Conservation (phyloP, 1,140 invertebrate genomes). For the Triops longicaudatus region DNA sequence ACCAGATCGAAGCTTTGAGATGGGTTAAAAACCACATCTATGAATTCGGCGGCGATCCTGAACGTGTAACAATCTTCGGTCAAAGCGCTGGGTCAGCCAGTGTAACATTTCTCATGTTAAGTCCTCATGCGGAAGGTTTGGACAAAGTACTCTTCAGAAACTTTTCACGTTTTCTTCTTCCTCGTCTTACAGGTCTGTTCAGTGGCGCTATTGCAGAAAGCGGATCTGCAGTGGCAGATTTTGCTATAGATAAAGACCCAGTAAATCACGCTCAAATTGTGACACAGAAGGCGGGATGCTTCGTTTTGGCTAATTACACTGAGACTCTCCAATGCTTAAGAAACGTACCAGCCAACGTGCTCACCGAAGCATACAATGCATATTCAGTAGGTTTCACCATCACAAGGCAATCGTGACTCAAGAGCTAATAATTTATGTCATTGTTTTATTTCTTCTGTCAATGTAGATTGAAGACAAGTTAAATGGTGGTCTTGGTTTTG, state of each 20-base stretch:
- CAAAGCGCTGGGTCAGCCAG: constrained; percentile 33
- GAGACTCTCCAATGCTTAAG: constrained; percentile 38
- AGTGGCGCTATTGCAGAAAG: constrained; percentile 35
- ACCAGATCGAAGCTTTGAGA: constrained; percentile 47
- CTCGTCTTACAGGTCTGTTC: constrained; percentile 31
- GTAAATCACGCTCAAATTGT: constrained; percentile 35
- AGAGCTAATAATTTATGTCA: neutral
- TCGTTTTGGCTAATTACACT: constrained; percentile 37
- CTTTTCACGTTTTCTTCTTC: neutral
- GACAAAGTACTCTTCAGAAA: neutral
- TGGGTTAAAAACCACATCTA: constrained; percentile 35
- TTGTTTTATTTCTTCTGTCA: constrained; percentile 4
- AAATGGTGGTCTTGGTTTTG: constrained; percentile 27
- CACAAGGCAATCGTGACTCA: neutral
- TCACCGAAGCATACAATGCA: neutral
- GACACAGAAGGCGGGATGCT: constrained; percentile 37
- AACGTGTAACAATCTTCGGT: constrained; percentile 32
- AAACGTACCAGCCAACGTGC: constrained; percentile 31
- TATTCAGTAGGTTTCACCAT: neutral
- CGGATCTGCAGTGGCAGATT: constrained; percentile 37
- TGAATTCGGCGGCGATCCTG: constrained; percentile 31
- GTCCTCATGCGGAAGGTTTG: constrained; percentile 28
- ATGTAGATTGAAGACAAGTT: constrained; percentile 25
- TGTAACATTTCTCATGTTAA: constrained; percentile 30
- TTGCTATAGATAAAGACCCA: constrained; percentile 38